Percentiles rank a stretch among this genome's conserved stretches.
Evolutionary conservation across 1,140 invertebrate species (phyloP).

Genomic region (Mylabris phalerata): DNA sequence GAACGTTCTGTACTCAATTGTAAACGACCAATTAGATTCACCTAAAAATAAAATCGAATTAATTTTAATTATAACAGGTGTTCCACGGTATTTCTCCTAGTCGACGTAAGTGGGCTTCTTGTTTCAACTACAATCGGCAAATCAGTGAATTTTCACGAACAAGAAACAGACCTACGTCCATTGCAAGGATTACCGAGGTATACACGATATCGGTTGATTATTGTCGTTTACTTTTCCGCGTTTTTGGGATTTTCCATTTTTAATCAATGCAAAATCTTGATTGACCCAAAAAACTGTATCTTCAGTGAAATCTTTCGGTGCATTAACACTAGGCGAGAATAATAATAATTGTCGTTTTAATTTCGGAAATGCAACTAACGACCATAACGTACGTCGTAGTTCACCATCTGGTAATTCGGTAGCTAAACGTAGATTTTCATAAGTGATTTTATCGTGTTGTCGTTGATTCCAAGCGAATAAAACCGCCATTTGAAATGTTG

Average conservation of each 20-base stretch:
- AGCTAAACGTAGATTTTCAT: constrained; percentile 91
- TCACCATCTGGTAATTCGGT: constrained; percentile 95
- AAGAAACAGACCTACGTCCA: too few relatives aligned
- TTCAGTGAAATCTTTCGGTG: constrained; percentile 90
- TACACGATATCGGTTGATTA: background rate
- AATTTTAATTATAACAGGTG: too few relatives aligned
- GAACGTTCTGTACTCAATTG: constrained; percentile 92
- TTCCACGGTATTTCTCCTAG: too few relatives aligned
- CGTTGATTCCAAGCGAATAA: constrained; percentile 98
- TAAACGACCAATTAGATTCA: constrained; percentile 88
- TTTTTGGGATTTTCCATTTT: constrained; percentile 91
- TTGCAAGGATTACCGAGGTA: too few relatives aligned
- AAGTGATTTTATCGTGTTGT: constrained; percentile 82
- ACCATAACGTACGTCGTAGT: constrained; percentile 93
- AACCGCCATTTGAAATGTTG: constrained; percentile 99
- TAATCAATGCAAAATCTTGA: constrained; percentile 85
- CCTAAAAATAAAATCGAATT: constrained; percentile 30
- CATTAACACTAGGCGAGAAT: constrained; percentile 70
- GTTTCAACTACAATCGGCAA: too few relatives aligned
- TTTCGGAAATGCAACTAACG: constrained; percentile 94
- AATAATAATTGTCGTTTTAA: constrained; percentile 86
- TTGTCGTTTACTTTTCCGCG: constrained; percentile 69
- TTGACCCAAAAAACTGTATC: constrained; percentile 94
- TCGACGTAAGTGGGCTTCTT: too few relatives aligned
- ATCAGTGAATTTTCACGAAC: too few relatives aligned